Conservation (phyloP, 2,888 invertebrate genomes). For the Byasa hedistus region DNA sequence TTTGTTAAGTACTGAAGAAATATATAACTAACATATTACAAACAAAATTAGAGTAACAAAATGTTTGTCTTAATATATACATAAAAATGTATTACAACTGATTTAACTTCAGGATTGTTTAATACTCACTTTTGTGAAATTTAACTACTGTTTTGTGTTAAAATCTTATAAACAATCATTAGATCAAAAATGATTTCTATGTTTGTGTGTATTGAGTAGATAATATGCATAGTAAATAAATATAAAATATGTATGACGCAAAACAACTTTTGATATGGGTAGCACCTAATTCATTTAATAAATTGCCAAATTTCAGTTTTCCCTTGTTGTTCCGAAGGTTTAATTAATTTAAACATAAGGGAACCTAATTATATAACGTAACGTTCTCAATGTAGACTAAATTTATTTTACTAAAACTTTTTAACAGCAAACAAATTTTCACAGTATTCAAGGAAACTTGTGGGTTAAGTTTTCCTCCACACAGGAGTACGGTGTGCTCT, state of each 20-base stretch:
- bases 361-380: neutral
- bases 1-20: too few species aligned
- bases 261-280: neutral
- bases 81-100: too few species aligned
- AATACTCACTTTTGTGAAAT: too few species aligned
- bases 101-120: too few species aligned
- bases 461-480: neutral
- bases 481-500: neutral
- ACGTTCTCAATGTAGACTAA: neutral
- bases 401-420: slow-evolving; percentile 2
- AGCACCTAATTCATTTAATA: neutral
- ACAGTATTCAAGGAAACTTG: neutral
- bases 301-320: neutral
- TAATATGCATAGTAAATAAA: neutral
- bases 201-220: neutral
- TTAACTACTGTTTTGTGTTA: too few species aligned
- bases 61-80: too few species aligned
- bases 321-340: neutral
- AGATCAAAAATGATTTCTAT: too few species aligned
- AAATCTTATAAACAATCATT: too few species aligned
- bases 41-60: too few species aligned
- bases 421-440: neutral
- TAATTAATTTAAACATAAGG: slow-evolving; percentile 4
- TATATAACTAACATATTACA: too few species aligned
- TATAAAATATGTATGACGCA: neutral